Percentiles rank a stretch among this genome's conserved stretches.
phyloP scores from a whole-genome alignment of 37 sponge, comb jelly and placozoan genomes.

The Oopsacas minuta region DNA sequence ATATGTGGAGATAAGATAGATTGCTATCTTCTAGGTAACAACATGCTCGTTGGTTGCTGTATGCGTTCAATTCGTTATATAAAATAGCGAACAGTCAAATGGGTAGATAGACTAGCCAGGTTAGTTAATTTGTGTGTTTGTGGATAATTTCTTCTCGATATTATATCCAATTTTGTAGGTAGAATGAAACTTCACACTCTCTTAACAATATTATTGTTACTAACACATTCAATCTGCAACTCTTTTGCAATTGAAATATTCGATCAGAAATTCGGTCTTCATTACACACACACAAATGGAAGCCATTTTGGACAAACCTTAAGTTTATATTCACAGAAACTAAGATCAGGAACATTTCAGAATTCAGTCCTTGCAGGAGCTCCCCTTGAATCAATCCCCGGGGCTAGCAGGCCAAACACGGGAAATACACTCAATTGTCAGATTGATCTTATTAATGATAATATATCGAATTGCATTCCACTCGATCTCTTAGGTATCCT shows the following conservation, averaged over 20 bases:
- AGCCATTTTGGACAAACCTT: background rate
- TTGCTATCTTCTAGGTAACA: too few species aligned
- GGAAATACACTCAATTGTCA: background rate
- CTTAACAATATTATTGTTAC: background rate
- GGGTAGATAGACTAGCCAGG: too few species aligned
- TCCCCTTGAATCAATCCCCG: constrained; percentile 7
- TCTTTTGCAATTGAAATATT: constrained; percentile 9
- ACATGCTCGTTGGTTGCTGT: too few species aligned
- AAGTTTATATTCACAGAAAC: background rate
- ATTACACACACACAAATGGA: background rate
- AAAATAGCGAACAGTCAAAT: too few species aligned
- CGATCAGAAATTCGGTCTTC: background rate
- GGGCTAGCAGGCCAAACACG: background rate
- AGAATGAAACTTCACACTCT: too few species aligned
- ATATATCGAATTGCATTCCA: background rate
- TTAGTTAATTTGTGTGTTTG: too few species aligned
- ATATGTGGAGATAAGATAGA: too few species aligned
- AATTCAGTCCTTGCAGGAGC: background rate
- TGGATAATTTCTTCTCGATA: too few species aligned
- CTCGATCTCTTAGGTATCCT: background rate
- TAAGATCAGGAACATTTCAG: background rate
- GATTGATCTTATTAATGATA: background rate
- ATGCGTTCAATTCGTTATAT: too few species aligned
- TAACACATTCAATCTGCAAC: background rate
- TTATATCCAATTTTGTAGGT: too few species aligned